phyloP scores from a whole-genome alignment of 2,888 invertebrate species.

The Apamea monoglypha region DNA sequence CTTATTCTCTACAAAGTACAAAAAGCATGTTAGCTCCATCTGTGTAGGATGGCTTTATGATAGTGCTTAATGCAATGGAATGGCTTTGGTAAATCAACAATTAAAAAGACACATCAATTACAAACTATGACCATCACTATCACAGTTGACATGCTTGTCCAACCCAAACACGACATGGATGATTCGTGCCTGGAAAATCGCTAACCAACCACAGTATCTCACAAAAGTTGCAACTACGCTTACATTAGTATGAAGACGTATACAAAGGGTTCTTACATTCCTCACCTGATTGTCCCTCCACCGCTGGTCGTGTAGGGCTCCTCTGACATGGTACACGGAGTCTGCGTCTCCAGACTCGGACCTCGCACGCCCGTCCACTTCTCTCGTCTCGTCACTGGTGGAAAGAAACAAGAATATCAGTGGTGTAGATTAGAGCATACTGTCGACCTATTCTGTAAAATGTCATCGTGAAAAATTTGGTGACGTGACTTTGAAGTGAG shows the following conservation, averaged over 20 bases:
- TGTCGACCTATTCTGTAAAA: neutral
- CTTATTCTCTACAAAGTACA: neutral
- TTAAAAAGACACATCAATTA: neutral
- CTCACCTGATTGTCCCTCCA: slow-evolving; percentile 85
- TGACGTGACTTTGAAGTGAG: neutral
- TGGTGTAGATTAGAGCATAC: neutral
- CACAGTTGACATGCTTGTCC: too few relatives aligned
- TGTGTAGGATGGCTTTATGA: too few relatives aligned
- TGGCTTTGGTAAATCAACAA: neutral
- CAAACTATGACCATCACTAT: neutral
- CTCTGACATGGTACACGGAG: slow-evolving; percentile 92
- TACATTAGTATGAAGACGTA: neutral
- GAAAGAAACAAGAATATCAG: slow-evolving; percentile 39
- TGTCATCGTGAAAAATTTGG: neutral
- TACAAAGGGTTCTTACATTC: slow-evolving; percentile 19
- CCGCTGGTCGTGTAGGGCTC: slow-evolving; percentile 85
- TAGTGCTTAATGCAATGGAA: neutral
- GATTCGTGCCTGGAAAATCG: neutral
- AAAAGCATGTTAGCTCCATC: neutral
- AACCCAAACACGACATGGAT: too few relatives aligned
- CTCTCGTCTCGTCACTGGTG: slow-evolving; percentile 94
- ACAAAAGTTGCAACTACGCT: neutral
- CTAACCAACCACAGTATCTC: neutral
- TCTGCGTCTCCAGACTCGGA: slow-evolving; percentile 96
- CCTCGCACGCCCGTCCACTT: slow-evolving; percentile 92